Evolutionary conservation across 2,888 invertebrate species (phyloP), one percentile per base, ranked within the genome.

Genomic region (Pristionchus fissidentatus): DNA sequence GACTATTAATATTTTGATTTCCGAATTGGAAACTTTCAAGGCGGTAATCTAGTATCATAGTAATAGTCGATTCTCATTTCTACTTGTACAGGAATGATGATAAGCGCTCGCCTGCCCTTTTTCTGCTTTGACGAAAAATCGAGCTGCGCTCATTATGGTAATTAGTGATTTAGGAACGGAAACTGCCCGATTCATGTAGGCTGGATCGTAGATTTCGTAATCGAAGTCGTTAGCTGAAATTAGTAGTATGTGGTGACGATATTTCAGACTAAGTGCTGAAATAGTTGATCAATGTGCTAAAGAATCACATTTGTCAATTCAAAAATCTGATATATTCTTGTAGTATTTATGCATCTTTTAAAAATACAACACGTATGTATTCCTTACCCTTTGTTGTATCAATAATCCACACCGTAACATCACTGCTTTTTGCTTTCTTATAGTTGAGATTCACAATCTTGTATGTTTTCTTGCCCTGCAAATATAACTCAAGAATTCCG

Each of bases 151-250:
- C 62, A 66, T 66, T 5, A 66, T 35, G 0, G 62, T 66, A 22
- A 66, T 22, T 22, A 66, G 22, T 1, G 32, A 38, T 29, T 38
- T 66, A 8, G 62, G 62, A 15, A 38, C 62, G 3, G 62, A 7
- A 1, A 10, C 8, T 1, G 38, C 38, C 0, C 62, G 62, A 35
- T 35, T 26, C 38, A 66, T 7, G 5, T 35, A 7, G 0, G 62
- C 62, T 1, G 26, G 35, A 66, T 66, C 62, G 62, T 66, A 66
- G 62, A 66, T 38, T 38, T 66, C 62, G 7, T 66, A 66, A 8
- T 66, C 62, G 62, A 66, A 35, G 22, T 66, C 62, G 38, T 38
- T 5, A 4, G 62, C 62, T 66, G 38, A 1, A 7, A 13, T 7
- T 2, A 60, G 0, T 7, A n/a, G n/a, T 46, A 46, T 15, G n/a